Evolutionary conservation across 2,113 vertebrate species (phyloP).

Genomic region (Montifringilla adamsi): DNA sequence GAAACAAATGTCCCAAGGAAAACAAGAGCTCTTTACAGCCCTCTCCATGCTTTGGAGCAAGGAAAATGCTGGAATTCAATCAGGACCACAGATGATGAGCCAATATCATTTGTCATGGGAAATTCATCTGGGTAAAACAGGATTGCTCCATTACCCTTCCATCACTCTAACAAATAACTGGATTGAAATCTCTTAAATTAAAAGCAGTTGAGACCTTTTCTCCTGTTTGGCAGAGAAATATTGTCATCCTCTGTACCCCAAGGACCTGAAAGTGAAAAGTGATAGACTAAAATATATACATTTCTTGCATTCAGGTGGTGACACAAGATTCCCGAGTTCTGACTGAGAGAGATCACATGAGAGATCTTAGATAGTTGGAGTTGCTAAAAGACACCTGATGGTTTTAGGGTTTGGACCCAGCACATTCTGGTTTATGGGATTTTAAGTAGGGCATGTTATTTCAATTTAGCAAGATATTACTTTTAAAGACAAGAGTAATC

Average conservation of each 20-base stretch:
- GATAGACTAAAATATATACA: background rate
- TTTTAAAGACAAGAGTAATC: constrained; percentile 46
- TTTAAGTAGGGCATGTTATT: constrained; percentile 56
- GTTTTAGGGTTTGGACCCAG: background rate
- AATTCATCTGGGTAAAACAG: constrained; percentile 83
- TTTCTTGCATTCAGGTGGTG: background rate
- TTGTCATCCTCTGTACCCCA: constrained; percentile 31
- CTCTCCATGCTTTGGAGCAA: constrained; percentile 77
- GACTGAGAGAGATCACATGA: background rate
- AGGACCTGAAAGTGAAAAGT: constrained; percentile 50
- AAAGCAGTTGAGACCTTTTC: constrained; percentile 64
- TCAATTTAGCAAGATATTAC: constrained; percentile 41
- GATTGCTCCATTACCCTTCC: constrained; percentile 73
- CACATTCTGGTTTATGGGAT: background rate
- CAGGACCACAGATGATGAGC: constrained; percentile 81
- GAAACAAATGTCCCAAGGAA: constrained; percentile 88
- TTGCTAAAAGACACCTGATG: background rate
- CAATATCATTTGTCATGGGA: constrained; percentile 89
- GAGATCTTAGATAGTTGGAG: background rate
- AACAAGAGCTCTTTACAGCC: constrained; percentile 76
- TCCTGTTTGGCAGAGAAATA: constrained; percentile 40
- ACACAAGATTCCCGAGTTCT: background rate
- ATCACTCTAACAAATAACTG: constrained; percentile 71
- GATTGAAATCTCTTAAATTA: constrained; percentile 68
- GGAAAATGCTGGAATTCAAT: constrained; percentile 76